These are phyloP conservation scores for Drosophila orosa DNA, from an alignment of 1,140 invertebrate genomes.

Conservation along the genomic window DNA sequence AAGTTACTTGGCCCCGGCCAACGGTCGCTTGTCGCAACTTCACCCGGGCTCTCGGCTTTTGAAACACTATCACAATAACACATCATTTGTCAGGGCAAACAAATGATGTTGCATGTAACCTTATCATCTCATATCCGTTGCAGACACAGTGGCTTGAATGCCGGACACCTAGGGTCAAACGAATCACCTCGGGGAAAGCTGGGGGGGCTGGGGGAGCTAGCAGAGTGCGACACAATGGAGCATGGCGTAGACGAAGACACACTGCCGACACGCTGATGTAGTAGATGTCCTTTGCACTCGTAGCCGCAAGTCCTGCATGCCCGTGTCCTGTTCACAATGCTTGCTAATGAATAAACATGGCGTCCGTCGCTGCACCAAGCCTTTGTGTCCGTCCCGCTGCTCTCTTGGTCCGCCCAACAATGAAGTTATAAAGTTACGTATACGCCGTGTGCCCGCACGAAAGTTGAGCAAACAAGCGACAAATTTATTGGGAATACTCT, in stretches of 20 bases:
- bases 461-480: constrained; percentile 66
- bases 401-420: not conserved
- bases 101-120: constrained; percentile 82
- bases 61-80: constrained; percentile 77
- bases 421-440: constrained; percentile 64
- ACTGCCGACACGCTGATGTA: constrained; percentile 32
- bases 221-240: constrained; percentile 34
- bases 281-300: constrained; percentile 30
- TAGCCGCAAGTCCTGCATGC: constrained; percentile 19
- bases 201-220: not conserved
- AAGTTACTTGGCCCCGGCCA: constrained; percentile 59
- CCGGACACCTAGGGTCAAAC: constrained; percentile 64
- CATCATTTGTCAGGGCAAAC: constrained; percentile 80
- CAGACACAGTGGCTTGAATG: constrained; percentile 44
- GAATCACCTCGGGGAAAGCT: constrained; percentile 49
- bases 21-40: constrained; percentile 1
- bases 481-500: constrained; percentile 67
- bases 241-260: constrained; percentile 42
- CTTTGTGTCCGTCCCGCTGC: not conserved
- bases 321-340: constrained; percentile 57
- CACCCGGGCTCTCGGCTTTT: constrained; percentile 13
- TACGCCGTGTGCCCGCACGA: constrained; percentile 55
- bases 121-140: constrained; percentile 80
- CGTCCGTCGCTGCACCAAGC: constrained; percentile 44
- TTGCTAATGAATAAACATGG: constrained; percentile 79